Conservation (phyloP, 2,888 invertebrate species). For the Zelleria hepariella region DNA sequence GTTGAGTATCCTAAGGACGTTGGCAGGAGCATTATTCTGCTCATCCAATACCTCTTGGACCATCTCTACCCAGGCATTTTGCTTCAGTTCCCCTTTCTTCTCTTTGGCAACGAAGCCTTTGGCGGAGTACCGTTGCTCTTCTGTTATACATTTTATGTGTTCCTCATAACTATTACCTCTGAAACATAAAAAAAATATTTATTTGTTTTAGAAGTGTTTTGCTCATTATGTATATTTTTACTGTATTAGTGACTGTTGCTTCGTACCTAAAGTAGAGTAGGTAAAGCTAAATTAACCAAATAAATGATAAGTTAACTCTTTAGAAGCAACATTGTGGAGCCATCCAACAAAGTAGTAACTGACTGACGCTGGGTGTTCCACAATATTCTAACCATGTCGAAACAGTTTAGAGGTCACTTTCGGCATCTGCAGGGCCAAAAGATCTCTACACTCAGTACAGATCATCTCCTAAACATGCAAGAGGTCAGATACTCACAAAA, state of each 20-base stretch:
- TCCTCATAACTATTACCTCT: conserved; percentile 82
- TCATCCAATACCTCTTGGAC: conserved; percentile 76
- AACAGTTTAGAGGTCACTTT: not conserved
- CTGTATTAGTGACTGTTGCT: no score
- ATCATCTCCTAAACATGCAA: not conserved
- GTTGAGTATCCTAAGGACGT: conserved; percentile 75
- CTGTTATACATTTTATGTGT: conserved; percentile 88
- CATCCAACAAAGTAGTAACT: no score
- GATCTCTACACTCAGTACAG: not conserved
- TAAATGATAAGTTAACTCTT: no score
- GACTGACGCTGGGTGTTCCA: no score
- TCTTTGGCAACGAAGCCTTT: conserved; percentile 82
- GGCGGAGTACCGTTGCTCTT: conserved; percentile 91
- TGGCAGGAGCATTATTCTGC: conserved; percentile 64
- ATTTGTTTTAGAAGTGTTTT: no score
- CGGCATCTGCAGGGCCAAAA: not conserved
- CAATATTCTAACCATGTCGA: no score
- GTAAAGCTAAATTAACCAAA: no score
- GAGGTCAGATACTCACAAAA: conserved; percentile 69
- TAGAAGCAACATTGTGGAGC: no score
- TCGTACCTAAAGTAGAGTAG: no score
- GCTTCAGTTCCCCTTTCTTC: conserved; percentile 90
- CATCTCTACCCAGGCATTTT: conserved; percentile 85
- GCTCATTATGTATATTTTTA: no score
- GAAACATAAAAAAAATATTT: conserved; percentile 25